Conservation (phyloP, 2,888 invertebrate species). For the Alentia gelatinosa region DNA sequence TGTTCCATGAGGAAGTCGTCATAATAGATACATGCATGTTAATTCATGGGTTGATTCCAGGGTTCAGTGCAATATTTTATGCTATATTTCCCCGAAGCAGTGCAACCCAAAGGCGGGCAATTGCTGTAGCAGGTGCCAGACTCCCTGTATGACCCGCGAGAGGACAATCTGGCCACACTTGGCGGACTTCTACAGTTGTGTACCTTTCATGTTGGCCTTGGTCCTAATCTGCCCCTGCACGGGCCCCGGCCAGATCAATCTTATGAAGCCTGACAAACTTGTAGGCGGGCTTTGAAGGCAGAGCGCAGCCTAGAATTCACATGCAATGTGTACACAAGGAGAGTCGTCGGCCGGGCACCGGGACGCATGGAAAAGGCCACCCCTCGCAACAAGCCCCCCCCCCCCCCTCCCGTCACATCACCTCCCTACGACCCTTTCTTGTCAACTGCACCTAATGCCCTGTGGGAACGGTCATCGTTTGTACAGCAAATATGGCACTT, state of each 20-base stretch:
- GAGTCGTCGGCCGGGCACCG: neutral
- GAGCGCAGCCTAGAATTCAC: neutral
- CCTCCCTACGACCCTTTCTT: neutral
- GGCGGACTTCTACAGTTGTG: neutral
- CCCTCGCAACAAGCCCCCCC: neutral
- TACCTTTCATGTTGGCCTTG: slow-evolving; percentile 4
- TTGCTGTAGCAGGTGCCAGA: neutral
- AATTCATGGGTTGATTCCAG: too few relatives aligned
- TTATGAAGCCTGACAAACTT: neutral
- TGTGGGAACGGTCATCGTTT: too few relatives aligned
- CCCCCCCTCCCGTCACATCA: neutral
- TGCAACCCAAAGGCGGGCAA: too few relatives aligned
- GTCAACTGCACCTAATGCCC: neutral
- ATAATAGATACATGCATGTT: too few relatives aligned
- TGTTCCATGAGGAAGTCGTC: too few relatives aligned
- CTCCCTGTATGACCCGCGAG: neutral
- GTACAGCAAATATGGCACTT: too few relatives aligned
- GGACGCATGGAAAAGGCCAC: neutral
- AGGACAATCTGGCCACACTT: neutral
- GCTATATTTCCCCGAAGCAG: too few relatives aligned
- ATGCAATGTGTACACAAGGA: slow-evolving; percentile 20
- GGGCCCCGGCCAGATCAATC: neutral
- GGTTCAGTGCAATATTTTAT: too few relatives aligned
- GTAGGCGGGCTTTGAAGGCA: slow-evolving; percentile 1
- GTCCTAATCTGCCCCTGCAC: neutral